Evolutionary conservation across 2,113 vertebrate species (phyloP), one percentile per base, ranked within the genome.

Genomic region (Urocitellus parryii): DNA sequence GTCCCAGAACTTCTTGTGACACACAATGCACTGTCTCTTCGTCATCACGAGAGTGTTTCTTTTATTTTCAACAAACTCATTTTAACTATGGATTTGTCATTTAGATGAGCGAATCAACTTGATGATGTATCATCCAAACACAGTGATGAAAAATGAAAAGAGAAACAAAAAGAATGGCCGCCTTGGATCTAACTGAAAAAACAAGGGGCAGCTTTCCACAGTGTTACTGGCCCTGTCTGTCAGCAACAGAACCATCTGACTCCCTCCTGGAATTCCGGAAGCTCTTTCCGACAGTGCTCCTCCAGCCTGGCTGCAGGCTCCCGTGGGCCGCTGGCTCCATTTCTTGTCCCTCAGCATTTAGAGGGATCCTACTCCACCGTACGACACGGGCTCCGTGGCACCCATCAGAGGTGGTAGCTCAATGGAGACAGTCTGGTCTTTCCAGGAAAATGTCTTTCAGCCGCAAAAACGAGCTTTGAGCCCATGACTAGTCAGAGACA

Each of bases 201-300:
- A 20, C 14, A 27, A 65, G 42, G 63, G 1, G 1, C 13, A 34
- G 34, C 1, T 61, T 78, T 32, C 22, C 25, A 61, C 37, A 51
- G 1, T 72, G 32, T 74, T 18, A 3, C 67, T 20, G 9, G 42
- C 27, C n/a, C 13, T 9, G 10, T 58, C 13, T 20, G 3, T 45
- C 61, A 32, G 16, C 80, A 29, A 53, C 32, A 65, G 20, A 27
- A 11, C 18, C 11, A 48, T 2, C 18, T n/a, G 7, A 9, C 22
- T 13, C 39, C 61, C 27, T 8, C 0, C 80, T 80, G 45, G 20
- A 0, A 29, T 70, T 37, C 45, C 25, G 1, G 53, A 34, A 14
- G 0, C 6, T 5, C 72, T 39, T 74, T 34, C 58, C 17, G 34
- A 0, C 4, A 4, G 0, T 3, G 1, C 48, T 51, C 13, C 29